A percentile compares a stretch with the other conserved stretches of the same genome.
Evolutionary conservation across 2,113 vertebrate genomes (phyloP).

Genomic region (Marcusenius ussheri): DNA sequence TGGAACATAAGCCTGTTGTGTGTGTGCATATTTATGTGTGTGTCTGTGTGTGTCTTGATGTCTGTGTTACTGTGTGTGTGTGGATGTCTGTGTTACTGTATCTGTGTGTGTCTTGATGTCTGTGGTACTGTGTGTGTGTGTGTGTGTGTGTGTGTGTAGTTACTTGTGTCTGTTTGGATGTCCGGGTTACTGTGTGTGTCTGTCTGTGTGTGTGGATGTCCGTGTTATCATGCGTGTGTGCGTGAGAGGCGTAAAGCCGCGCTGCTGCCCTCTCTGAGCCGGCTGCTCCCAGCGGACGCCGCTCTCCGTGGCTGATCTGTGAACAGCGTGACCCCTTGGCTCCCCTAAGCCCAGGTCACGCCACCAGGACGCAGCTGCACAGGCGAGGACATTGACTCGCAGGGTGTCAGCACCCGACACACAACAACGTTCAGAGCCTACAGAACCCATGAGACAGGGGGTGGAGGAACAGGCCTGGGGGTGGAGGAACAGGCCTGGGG

Average conservation of each 20-base stretch:
- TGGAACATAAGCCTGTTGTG: neutral
- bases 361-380: neutral
- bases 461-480: neutral
- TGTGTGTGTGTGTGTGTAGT: neutral
- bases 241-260: conserved; percentile 15
- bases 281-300: conserved; percentile 30
- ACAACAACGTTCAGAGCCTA: neutral
- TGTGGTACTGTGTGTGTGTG: conserved; percentile 8
- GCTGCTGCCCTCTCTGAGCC: conserved; percentile 2
- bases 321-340: conserved; percentile 42
- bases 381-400: neutral
- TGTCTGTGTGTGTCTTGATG: neutral
- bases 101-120: conserved; percentile 6
- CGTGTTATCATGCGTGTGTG: neutral
- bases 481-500: neutral
- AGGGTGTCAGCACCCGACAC: neutral
- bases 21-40: conserved; percentile 20
- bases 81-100: conserved; percentile 15
- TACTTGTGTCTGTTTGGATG: conserved; percentile 11
- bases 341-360: conserved; percentile 14
- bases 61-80: conserved; percentile 23
- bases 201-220: neutral
- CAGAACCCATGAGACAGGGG: neutral
- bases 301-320: conserved; percentile 32
- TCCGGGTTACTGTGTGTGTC: conserved; percentile 11